A percentile compares a stretch with the other conserved stretches of the same genome.
Evolutionary conservation across 2,113 vertebrate genomes (phyloP).

Genomic region (Eonycteris spelaea): DNA sequence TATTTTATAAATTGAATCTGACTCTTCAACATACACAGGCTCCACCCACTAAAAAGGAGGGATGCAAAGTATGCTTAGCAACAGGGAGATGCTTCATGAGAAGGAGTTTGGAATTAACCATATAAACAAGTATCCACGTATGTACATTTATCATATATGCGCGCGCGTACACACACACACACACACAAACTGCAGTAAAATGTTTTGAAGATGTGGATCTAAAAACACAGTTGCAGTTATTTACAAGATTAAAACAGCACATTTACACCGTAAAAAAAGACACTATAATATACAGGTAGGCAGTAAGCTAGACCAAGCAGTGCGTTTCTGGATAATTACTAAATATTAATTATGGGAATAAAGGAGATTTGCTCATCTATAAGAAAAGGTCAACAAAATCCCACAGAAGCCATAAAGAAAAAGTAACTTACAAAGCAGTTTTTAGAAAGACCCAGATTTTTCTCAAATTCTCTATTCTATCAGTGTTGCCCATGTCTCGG

Average conservation of each 20-base stretch:
- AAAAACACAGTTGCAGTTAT: constrained; percentile 48
- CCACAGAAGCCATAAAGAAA: constrained; percentile 73
- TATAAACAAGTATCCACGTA: constrained; percentile 54
- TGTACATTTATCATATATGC: constrained; percentile 78
- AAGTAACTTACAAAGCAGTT: constrained; percentile 78
- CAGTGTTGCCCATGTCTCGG: constrained; percentile 70
- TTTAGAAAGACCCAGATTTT: constrained; percentile 78
- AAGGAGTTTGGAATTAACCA: constrained; percentile 52
- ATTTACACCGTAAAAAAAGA: constrained; percentile 43
- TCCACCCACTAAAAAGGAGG: constrained; percentile 78
- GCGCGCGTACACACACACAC: neutral
- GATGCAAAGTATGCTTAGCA: constrained; percentile 84
- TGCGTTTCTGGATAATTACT: constrained; percentile 55
- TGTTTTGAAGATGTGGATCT: constrained; percentile 27
- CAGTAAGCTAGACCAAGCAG: constrained; percentile 59
- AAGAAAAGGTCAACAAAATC: constrained; percentile 72
- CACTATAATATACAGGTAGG: constrained; percentile 46
- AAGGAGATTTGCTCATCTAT: constrained; percentile 57
- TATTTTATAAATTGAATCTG: constrained; percentile 71
- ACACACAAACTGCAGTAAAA: constrained; percentile 25
- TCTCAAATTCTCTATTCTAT: constrained; percentile 78
- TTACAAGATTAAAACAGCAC: constrained; percentile 15
- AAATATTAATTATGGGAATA: constrained; percentile 53
- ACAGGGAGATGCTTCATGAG: constrained; percentile 82
- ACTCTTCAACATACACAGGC: constrained; percentile 71